Evolutionary conservation across 2,888 invertebrate genomes (phyloP).

Genomic region (Heliconius erato): DNA sequence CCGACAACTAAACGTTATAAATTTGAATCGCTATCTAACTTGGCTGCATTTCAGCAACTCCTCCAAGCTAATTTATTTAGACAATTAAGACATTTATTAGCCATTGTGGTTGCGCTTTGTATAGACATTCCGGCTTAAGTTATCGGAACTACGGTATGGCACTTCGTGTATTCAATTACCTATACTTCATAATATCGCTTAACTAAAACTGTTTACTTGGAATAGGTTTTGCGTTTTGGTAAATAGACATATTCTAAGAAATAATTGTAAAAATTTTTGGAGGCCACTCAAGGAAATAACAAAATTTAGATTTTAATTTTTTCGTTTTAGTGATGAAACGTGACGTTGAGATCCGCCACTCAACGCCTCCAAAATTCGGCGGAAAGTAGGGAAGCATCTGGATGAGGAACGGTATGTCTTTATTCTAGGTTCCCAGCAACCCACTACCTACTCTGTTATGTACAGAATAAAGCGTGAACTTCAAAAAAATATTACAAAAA

Average conservation of each 20-base stretch:
- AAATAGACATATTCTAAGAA: neutral
- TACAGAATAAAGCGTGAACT: neutral
- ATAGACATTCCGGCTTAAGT: constrained; percentile 43
- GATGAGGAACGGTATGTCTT: too few species aligned
- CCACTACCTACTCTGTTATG: too few species aligned
- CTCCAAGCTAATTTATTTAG: constrained; percentile 56
- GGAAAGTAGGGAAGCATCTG: too few species aligned
- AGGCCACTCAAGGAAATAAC: too few species aligned
- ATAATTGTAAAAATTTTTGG: too few species aligned
- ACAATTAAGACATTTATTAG: constrained; percentile 60
- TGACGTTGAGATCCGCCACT: too few species aligned
- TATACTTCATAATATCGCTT: constrained; percentile 39
- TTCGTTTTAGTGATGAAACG: too few species aligned
- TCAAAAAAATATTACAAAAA: too few species aligned
- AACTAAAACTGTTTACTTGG: constrained; percentile 8
- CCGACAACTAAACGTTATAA: constrained; percentile 50
- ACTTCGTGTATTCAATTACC: constrained; percentile 37
- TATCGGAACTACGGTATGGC: constrained; percentile 38
- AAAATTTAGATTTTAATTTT: too few species aligned
- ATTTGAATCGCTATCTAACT: constrained; percentile 50
- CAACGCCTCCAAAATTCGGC: too few species aligned
- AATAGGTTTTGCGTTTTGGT: neutral
- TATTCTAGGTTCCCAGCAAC: too few species aligned
- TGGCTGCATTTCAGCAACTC: constrained; percentile 49
- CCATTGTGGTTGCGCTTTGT: constrained; percentile 55